Base-by-base conservation (phyloP, 2,797 vertebrate species). In the Coregonus suidteri region DNA sequence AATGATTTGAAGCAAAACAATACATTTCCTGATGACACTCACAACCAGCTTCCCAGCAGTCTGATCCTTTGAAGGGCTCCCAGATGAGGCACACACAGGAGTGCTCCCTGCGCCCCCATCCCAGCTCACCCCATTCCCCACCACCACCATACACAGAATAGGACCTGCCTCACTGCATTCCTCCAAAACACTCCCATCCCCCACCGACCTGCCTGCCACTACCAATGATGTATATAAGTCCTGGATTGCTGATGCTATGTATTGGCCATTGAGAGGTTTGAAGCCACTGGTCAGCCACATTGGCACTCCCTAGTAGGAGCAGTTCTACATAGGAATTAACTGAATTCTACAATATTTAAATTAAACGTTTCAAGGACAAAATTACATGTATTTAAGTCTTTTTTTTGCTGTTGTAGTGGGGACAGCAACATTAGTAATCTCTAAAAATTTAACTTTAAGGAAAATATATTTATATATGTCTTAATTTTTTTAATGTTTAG, bases 111-210 rank as follows among this genome's bases (percentile, higher is more conserved):
- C 90, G 87, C 91, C 91, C 87, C 87, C 88, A 90, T 89, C 87
- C 87, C 84, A 75, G 91, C 90, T 87, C 84, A 85, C 88, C 89
- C 83, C 79, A 70, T 75, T 72, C 80, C 91, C 88, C 90, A 86
- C 87, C 86, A 54, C 87, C 35, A 30, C 35, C 56, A 64, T 41
- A 41, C 73, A 74, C 35, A 71, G 75, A 81, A 82, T 75, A 77
- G 90, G 94, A 94, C 94, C 91, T 93, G 94, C 94, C 93, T 95
- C 93, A 91, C 94, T 89, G 91, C 96, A 97, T 97, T 96, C 96
- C 95, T 93, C 91, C 88, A 86, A 87, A 92, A 83, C 59, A 25
- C 47, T 85, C 86, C 90, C 89, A 85, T 89, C 89, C 89, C 88
- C 91, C 88, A 54, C 84, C 75, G 87, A 90, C 90, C 91, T 91